Evolutionary conservation across 2,888 invertebrate species (phyloP).

Genomic region (Pammene aurita): DNA sequence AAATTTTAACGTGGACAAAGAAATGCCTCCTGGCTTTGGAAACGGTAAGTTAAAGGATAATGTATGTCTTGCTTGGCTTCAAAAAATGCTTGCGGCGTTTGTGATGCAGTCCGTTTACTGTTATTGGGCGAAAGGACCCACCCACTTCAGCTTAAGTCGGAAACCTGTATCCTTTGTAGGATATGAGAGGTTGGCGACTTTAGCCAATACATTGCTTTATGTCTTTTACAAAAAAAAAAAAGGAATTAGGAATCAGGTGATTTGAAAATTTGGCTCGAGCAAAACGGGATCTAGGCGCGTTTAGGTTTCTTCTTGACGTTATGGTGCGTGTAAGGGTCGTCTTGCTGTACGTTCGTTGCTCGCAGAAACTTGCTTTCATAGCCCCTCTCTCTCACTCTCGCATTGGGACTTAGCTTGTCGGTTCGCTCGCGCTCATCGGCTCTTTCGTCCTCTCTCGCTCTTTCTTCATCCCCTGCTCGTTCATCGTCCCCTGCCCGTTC

Average conservation of each 20-base stretch:
- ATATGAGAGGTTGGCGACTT: no score
- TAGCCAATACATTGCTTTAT: no score
- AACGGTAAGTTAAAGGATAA: no score
- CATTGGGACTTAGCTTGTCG: slow-evolving; percentile 65
- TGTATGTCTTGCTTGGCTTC: no score
- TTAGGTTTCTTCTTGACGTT: slow-evolving; percentile 49
- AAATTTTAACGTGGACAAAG: not conserved
- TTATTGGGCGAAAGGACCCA: no score
- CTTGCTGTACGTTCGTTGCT: slow-evolving; percentile 66
- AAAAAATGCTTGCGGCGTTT: no score
- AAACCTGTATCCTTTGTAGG: no score
- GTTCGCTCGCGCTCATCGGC: slow-evolving; percentile 53
- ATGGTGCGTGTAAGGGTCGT: slow-evolving; percentile 54
- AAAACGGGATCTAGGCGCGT: slow-evolving; percentile 44
- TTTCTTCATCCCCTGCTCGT: slow-evolving; percentile 49
- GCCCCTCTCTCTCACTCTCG: slow-evolving; percentile 64
- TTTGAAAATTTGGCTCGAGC: no score
- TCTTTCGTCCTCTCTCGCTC: slow-evolving; percentile 52
- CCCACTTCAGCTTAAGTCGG: no score
- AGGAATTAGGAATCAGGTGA: slow-evolving; percentile 4
- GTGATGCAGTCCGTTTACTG: no score
- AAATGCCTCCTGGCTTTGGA: no score
- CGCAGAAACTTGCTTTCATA: slow-evolving; percentile 68
- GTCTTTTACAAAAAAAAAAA: not conserved
- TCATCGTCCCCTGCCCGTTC: slow-evolving; percentile 53